Evolutionary conservation across 2,113 vertebrate genomes (phyloP), one percentile per base, ranked within the genome.

Genomic region (Paramisgurnus dabryanus): DNA sequence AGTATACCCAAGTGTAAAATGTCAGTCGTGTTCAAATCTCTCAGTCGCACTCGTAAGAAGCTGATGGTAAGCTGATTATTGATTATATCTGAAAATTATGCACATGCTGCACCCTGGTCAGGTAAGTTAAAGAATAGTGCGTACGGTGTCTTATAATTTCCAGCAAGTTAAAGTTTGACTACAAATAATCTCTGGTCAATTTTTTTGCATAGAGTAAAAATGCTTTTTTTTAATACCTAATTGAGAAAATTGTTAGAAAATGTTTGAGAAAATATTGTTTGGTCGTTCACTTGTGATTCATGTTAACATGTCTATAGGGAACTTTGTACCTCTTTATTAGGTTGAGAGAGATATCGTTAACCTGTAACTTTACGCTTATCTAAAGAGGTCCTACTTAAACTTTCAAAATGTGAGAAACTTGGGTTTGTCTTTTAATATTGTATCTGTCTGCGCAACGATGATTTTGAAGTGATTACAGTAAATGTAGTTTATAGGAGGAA

Each of bases 51-150:
- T 27, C 76, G 82, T 61, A 81, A 80, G 4, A 18, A 72, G 13
- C 78, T 86, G 80, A 72, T 86, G 87, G 91, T 91, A 57, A 87
- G 89, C 87, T 43, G 4, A 13, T 55, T 55, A 53, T 9, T 2
- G 6, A 61, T 41, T n/a, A 3, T n/a, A 73, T 73, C 3, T 7
- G 17, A 11, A 58, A 61, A 63, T 7, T 3, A 3, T 60, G 53
- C 55, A 8, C 34, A 57, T 57, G 53, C 1, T 15, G 17, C 6
- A 2, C 53, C 13, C 4, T 1, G 5, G 6, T 15, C 3, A 13
- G 4, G 53, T 55, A 0, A 13, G 4, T 15, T 55, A 0, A 17
- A 55, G 45, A 47, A 47, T 47, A 6, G 45, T 47, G 10, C 6
- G 10, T 47, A 8, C 6, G 45, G 45, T 10, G 45, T 7, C 45